These are phyloP conservation scores for Calcarius lapponicus DNA, from an alignment of 2,797 vertebrate genomes.

Conservation along the genomic window DNA sequence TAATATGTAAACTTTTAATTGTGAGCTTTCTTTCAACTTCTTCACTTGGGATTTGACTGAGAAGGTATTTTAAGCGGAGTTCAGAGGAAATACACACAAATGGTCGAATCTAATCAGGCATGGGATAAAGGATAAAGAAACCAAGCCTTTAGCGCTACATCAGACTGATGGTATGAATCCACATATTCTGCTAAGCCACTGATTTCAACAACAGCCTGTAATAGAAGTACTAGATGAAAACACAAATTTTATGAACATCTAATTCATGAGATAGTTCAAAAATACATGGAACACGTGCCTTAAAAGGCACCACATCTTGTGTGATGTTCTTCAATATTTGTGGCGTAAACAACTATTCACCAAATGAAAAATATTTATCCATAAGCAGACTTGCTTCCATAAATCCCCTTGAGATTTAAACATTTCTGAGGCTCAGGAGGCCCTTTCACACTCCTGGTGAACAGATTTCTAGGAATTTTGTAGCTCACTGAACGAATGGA, in stretches of 20 bases:
- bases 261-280: neutral
- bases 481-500: neutral
- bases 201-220: neutral
- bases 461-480: neutral
- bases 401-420: neutral
- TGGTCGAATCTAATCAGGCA: neutral
- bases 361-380: neutral
- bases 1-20: neutral
- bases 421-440: neutral
- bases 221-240: neutral
- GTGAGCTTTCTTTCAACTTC: neutral
- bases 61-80: neutral
- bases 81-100: neutral
- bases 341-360: neutral
- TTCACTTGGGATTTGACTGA: neutral
- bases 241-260: neutral
- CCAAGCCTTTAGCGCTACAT: neutral
- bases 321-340: neutral
- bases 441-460: neutral
- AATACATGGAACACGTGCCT: neutral
- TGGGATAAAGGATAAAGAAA: conserved; percentile 14
- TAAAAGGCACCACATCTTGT: neutral
- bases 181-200: neutral
- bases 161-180: neutral
- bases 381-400: neutral